A percentile compares a stretch with the other conserved stretches of the same genome.
Evolutionary conservation across 2,113 vertebrate genomes (phyloP).

Genomic region (Nothoprocta pentlandii): DNA sequence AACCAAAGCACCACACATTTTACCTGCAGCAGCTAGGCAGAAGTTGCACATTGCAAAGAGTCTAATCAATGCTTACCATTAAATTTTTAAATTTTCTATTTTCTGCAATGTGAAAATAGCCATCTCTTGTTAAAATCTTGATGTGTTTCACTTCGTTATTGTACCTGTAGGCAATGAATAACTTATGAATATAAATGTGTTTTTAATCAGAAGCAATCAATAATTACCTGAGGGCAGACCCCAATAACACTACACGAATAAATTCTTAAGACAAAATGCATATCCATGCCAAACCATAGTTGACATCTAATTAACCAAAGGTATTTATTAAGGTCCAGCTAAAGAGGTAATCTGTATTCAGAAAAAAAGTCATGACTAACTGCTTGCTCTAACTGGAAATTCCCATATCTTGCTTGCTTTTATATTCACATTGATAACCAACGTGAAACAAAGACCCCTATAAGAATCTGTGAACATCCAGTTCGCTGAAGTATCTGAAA

Average conservation of each 20-base stretch:
- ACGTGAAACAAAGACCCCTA: neutral
- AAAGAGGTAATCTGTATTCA: slow-evolving; percentile 49
- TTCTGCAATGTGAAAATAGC: slow-evolving; percentile 95
- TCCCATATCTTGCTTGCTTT: neutral
- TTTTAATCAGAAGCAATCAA: slow-evolving; percentile 92
- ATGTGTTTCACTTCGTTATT: slow-evolving; percentile 99
- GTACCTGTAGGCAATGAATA: slow-evolving; percentile 95
- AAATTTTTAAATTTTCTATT: slow-evolving; percentile 98
- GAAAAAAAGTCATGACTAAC: slow-evolving; percentile 5
- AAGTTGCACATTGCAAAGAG: slow-evolving; percentile 37
- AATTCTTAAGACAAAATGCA: slow-evolving; percentile 82
- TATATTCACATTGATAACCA: neutral
- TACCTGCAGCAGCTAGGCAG: neutral
- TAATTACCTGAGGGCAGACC: slow-evolving; percentile 82
- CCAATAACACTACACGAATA: slow-evolving; percentile 79
- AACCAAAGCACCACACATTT: slow-evolving; percentile 9
- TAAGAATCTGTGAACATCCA: neutral
- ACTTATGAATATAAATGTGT: slow-evolving; percentile 93
- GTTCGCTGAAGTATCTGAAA: slow-evolving; percentile 29
- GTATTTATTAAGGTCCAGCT: slow-evolving; percentile 75
- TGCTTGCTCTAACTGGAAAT: slow-evolving; percentile 35
- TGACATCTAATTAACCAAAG: slow-evolving; percentile 82
- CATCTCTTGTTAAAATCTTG: slow-evolving; percentile 97
- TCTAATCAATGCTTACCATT: slow-evolving; percentile 87
- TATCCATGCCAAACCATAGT: slow-evolving; percentile 77